These are phyloP conservation scores for Colossoma macropomum DNA, from an alignment of 2,113 vertebrate genomes.

Conservation along the genomic window DNA sequence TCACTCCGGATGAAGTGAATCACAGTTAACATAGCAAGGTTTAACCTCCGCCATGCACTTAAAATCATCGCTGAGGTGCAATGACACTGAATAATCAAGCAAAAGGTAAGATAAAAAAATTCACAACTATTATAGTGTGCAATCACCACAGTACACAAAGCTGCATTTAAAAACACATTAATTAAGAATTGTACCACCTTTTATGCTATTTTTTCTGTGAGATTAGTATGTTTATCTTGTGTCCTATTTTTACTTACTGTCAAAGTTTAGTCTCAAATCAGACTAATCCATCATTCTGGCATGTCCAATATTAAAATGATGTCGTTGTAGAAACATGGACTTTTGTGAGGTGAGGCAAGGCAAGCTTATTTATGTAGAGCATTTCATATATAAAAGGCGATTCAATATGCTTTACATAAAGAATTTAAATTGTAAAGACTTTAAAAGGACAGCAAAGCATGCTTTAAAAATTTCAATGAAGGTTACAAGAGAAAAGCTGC, in stretches of 20 bases:
- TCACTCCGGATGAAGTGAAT: background rate
- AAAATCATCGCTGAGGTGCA: background rate
- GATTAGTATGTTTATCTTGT: background rate
- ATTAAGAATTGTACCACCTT: background rate
- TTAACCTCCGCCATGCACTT: background rate
- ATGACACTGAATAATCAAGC: background rate
- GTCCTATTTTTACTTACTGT: conserved; percentile 60
- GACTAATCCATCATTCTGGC: conserved; percentile 77
- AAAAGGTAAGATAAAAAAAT: background rate
- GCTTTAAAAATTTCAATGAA: conserved; percentile 73
- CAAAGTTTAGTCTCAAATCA: conserved; percentile 72
- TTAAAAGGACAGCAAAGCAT: conserved; percentile 68
- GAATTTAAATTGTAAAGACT: background rate
- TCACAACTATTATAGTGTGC: background rate
- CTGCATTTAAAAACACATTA: background rate
- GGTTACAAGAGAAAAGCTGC: conserved; percentile 57
- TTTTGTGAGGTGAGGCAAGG: conserved; percentile 36
- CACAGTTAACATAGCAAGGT: background rate
- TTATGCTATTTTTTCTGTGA: background rate
- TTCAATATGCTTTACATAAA: too few species aligned
- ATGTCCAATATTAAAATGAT: conserved; percentile 74
- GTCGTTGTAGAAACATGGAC: conserved; percentile 69
- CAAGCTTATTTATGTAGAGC: too few species aligned
- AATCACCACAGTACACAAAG: background rate
- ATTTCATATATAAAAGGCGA: too few species aligned